Percentiles rank a stretch among this genome's conserved stretches.
These are phyloP conservation scores for Dendrocincla tyrannina DNA, from an alignment of 2,797 vertebrate species.

Conservation along the genomic window DNA sequence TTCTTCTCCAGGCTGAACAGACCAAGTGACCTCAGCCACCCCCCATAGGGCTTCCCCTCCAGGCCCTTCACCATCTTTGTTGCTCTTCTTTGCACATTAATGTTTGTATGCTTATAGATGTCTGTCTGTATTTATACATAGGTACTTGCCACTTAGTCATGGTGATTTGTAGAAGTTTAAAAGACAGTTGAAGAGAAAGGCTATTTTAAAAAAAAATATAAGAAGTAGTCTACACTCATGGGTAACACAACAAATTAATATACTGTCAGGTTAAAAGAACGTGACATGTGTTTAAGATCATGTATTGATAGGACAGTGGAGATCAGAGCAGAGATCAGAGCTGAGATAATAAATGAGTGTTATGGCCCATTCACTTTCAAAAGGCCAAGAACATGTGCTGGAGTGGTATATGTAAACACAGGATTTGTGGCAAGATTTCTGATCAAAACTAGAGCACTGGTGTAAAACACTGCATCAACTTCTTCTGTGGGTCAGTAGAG, in stretches of 20 bases:
- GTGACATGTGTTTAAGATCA: not conserved
- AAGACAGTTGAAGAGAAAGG: not conserved
- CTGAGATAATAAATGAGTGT: not conserved
- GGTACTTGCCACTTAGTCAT: not conserved
- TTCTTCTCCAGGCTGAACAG: not conserved
- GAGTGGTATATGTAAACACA: not conserved
- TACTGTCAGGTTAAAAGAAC: not conserved
- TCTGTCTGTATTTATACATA: not conserved
- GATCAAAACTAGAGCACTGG: not conserved
- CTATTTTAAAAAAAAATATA: not conserved
- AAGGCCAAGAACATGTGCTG: not conserved
- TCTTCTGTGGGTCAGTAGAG: not conserved
- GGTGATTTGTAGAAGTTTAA: not conserved
- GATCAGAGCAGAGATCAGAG: not conserved
- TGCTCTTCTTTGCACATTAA: not conserved
- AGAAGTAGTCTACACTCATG: not conserved
- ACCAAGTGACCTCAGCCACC: not conserved
- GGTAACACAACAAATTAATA: not conserved
- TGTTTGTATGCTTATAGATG: not conserved
- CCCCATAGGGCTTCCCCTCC: not conserved
- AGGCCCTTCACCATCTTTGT: too few relatives aligned
- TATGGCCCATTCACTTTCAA: not conserved
- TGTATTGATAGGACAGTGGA: not conserved
- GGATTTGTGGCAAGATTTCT: not conserved
- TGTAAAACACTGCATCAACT: not conserved